Conservation (phyloP, 2,888 invertebrate species). For the Mantis religiosa region DNA sequence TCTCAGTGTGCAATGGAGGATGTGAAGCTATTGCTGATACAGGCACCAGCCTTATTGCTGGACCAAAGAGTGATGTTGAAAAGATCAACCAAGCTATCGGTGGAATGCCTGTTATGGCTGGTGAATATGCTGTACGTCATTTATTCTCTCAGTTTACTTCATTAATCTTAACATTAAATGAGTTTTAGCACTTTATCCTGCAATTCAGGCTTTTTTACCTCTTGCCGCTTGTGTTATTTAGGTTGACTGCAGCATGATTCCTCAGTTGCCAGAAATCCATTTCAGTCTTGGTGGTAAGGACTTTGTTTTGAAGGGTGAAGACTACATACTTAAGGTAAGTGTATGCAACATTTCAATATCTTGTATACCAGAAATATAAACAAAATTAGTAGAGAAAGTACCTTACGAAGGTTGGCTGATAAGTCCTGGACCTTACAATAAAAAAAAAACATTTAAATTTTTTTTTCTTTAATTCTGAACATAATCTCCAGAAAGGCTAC, state of each 20-base stretch:
- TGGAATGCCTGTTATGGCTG: constrained; percentile 75
- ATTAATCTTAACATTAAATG: background rate
- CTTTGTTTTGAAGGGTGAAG: constrained; percentile 74
- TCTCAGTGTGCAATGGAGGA: constrained; percentile 66
- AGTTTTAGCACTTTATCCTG: background rate
- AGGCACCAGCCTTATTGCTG: constrained; percentile 93
- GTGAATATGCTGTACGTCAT: constrained; percentile 59
- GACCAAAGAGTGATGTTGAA: constrained; percentile 74
- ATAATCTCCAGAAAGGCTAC: too few relatives aligned
- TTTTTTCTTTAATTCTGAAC: too few relatives aligned
- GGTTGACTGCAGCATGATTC: constrained; percentile 75
- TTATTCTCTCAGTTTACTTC: background rate
- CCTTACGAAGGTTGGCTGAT: too few relatives aligned
- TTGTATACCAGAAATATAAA: too few relatives aligned
- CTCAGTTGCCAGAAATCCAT: constrained; percentile 71
- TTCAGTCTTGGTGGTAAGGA: constrained; percentile 70
- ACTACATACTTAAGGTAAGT: constrained; percentile 82
- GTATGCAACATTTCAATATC: background rate
- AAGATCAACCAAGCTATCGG: constrained; percentile 78
- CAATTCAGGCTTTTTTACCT: background rate
- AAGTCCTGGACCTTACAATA: too few relatives aligned
- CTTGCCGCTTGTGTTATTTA: constrained; percentile 32
- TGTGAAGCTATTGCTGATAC: constrained; percentile 96
- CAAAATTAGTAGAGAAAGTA: too few relatives aligned
- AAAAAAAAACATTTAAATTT: too few relatives aligned